These are phyloP conservation scores for Xestia xanthographa DNA, from an alignment of 2,888 invertebrate genomes.

Conservation along the genomic window DNA sequence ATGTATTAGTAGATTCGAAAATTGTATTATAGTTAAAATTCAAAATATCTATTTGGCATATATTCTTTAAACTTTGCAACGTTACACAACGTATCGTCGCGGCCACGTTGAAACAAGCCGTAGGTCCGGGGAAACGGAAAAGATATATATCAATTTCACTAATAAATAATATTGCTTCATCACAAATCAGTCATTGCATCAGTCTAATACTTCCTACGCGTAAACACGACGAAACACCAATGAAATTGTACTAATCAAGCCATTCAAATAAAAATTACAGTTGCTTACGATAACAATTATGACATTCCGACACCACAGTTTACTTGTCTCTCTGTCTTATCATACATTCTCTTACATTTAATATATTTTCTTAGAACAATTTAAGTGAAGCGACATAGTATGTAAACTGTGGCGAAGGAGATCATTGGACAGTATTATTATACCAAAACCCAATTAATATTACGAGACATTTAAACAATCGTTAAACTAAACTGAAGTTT, in stretches of 20 bases:
- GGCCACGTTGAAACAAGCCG: slow-evolving; percentile 50
- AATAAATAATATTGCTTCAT: slow-evolving; percentile 90
- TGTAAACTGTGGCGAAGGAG: slow-evolving; percentile 58
- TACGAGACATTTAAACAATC: slow-evolving; percentile 60
- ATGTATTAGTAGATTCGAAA: slow-evolving; percentile 29
- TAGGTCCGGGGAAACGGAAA: slow-evolving; percentile 66
- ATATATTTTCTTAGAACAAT: slow-evolving; percentile 38
- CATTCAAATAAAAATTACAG: slow-evolving; percentile 62
- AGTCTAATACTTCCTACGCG: slow-evolving; percentile 83
- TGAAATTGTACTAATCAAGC: slow-evolving; percentile 73
- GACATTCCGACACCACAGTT: slow-evolving; percentile 57
- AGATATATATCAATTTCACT: slow-evolving; percentile 78
- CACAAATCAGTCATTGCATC: slow-evolving; percentile 88
- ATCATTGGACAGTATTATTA: slow-evolving; percentile 49
- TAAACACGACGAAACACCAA: slow-evolving; percentile 69
- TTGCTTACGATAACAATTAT: slow-evolving; percentile 53
- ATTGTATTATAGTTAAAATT: slow-evolving; percentile 37
- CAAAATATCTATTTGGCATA: slow-evolving; percentile 64
- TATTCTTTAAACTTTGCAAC: slow-evolving; percentile 24
- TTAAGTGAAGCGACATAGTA: slow-evolving; percentile 26
- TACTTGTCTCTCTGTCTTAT: slow-evolving; percentile 28
- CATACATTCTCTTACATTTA: slow-evolving; percentile 37
- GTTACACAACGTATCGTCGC: slow-evolving; percentile 31
- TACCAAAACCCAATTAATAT: slow-evolving; percentile 62
- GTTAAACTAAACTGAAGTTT: slow-evolving; percentile 67